Base-by-base conservation (phyloP, 2,888 invertebrate species). In the Polymixis lichenea region DNA sequence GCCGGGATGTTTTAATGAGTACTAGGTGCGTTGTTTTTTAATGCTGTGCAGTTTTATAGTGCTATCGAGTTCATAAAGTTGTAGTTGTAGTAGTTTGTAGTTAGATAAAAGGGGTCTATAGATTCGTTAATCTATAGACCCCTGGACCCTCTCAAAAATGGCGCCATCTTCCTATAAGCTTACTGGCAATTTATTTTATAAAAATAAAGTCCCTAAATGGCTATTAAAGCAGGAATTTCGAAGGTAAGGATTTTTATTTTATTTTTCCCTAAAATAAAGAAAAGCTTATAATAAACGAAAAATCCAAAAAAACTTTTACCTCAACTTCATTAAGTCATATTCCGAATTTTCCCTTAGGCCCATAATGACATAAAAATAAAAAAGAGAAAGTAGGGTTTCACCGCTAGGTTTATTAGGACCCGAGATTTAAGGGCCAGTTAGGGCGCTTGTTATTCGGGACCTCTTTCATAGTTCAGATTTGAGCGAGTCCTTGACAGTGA, bases 1-100 rank as follows among this genome's bases (percentile, higher is more conserved):
- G 71, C 74, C 80, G 73, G 75, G 79, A 82, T 79, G 75, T 88
- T 85, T 87, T 87, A 89, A 89, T 90, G 88, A 89, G 77, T 83
- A 83, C 53, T 72, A 75, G 75, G 67, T 78, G 62, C 49, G 78
- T 73, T 74, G 72, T 62, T 72, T 86, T 87, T 77, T 65, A 64
- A 51, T 60, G 38, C 62, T 51, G 51, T 62, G 19, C 17, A 60
- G 51, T 70, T 68, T 56, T 28, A 38, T 15, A 32, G 51, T 49
- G 55, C 32, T 28, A 8, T 51, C 38, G 13, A 9, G 32, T 43
- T 49, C 9, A 0, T 19, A 13, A 3, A 22, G n/a, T n/a, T n/a
- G n/a, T n/a, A n/a, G n/a, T n/a, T n/a, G n/a, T n/a, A n/a, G n/a
- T n/a, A 65, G 8, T 15, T 49, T 22, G 38, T 28, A 5, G 11